Conservation (phyloP, 1,140 invertebrate genomes). For the Scaptomyza montana region DNA sequence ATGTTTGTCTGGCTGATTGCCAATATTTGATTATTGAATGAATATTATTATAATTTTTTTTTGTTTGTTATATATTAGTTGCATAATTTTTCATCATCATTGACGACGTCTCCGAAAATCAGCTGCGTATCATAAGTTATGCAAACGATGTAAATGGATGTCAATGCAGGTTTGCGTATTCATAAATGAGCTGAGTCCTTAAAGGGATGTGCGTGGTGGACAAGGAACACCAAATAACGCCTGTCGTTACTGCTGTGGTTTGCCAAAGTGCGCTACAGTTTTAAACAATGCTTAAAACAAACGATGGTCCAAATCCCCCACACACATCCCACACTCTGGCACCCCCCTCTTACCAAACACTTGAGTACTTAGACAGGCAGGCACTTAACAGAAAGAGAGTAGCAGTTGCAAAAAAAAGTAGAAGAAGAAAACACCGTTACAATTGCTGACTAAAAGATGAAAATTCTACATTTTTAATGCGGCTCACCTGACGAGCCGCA, state of each 20-base stretch:
- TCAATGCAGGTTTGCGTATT: constrained; percentile 42
- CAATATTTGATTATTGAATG: constrained; percentile 27
- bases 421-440: constrained; percentile 53
- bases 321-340: neutral
- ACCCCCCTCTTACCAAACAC: constrained; percentile 31
- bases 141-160: constrained; percentile 24
- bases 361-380: constrained; percentile 74
- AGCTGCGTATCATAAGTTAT: constrained; percentile 49
- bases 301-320: neutral
- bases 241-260: constrained; percentile 25
- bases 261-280: constrained; percentile 72
- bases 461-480: constrained; percentile 82
- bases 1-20: constrained; percentile 6
- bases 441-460: constrained; percentile 82
- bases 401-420: neutral
- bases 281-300: constrained; percentile 47
- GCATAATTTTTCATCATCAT: constrained; percentile 34
- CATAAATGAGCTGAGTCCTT: constrained; percentile 58
- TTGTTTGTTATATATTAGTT: constrained; percentile 2
- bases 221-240: no score
- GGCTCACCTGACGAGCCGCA: constrained; percentile 75
- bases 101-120: neutral
- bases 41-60: constrained; percentile 1
- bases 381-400: constrained; percentile 56
- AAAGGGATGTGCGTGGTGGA: constrained; percentile 1